Evolutionary conservation across 2,113 vertebrate species (phyloP), one percentile per base, ranked within the genome.

Genomic region (Tupaia chinensis): DNA sequence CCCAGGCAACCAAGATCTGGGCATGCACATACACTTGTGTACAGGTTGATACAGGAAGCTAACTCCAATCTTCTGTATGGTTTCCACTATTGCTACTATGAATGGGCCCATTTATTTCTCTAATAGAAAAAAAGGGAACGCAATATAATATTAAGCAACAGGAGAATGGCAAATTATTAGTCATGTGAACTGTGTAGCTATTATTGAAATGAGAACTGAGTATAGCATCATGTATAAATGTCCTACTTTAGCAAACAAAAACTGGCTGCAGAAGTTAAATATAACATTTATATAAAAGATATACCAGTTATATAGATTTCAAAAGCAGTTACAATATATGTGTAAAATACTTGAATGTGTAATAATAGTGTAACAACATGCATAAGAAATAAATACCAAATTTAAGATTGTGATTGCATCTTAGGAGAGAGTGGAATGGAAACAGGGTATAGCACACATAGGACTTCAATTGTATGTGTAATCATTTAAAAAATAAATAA

Each of bases 121-220:
- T 91, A 84, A n/a, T 85, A 78, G n/a, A 68, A 81, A 86, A 87
- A 91, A 68, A 32, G 60, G 63, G 34, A 92, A 77, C 83, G n/a
- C 29, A 84, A 16, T 78, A 3, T 87, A 87, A 93, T 91, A 22
- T 90, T 96, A 97, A 96, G 70, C 19, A 94, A 78, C 11, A 65
- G 14, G 8, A 95, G 66, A 87, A 34, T 93, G 34, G 19, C 60
- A 95, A 86, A 73, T 90, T 95, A 10, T 92, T 29, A 87, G 70
- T 92, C 76, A 70, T 69, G 22, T 80, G 63, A 89, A 90, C 23
- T 96, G 1, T 73, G 76, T 76, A 81, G 22, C 34, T 77, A 9
- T 86, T 94, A 86, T 86, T 94, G 82, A 85, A 97, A 69, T 87
- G 56, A 96, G 61, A 88, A 7, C 34, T 92, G 6, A 84, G 12